phyloP scores from a whole-genome alignment of 2,888 invertebrate genomes.

The Platerodrilus igneus region DNA sequence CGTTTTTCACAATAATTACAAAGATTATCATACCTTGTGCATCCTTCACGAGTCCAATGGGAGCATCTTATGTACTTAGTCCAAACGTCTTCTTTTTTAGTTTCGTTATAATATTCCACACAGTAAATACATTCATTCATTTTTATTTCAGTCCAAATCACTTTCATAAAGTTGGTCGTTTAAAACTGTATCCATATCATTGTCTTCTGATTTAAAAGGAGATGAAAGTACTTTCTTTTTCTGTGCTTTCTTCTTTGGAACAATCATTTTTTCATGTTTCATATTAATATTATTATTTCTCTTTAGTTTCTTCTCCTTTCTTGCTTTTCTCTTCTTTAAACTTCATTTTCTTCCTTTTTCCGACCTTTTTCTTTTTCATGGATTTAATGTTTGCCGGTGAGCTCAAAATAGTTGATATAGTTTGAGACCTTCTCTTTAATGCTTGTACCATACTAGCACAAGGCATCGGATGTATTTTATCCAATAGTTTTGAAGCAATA shows the following conservation, averaged over 20 bases:
- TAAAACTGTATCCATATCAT: too few species aligned
- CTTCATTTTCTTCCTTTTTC: constrained; percentile 4
- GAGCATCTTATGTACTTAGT: too few species aligned
- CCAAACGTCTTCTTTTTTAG: too few species aligned
- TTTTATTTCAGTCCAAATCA: too few species aligned
- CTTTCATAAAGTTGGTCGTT: too few species aligned
- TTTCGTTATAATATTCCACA: too few species aligned
- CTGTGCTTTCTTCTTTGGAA: constrained; percentile 1
- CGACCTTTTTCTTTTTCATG: constrained; percentile 9
- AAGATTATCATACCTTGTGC: too few species aligned
- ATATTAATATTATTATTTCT: constrained; percentile 6
- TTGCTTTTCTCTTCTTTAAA: too few species aligned
- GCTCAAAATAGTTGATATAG: constrained; percentile 10
- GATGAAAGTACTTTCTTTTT: constrained; percentile 4
- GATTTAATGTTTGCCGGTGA: constrained; percentile 4
- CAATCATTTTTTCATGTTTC: constrained; percentile 1
- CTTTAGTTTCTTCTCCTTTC: too few species aligned
- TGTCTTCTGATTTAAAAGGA: constrained; percentile 8
- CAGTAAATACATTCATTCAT: too few species aligned
- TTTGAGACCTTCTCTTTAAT: constrained; percentile 9
- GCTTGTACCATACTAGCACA: constrained; percentile 6
- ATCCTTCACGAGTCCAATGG: too few species aligned
- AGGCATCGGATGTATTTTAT: constrained; percentile 12
- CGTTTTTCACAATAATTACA: too few species aligned
- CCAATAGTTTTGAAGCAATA: constrained; percentile 12